Percentiles rank a stretch among this genome's conserved stretches.
Evolutionary conservation across 2,888 invertebrate genomes (phyloP).

Genomic region (Orthosia incerta): DNA sequence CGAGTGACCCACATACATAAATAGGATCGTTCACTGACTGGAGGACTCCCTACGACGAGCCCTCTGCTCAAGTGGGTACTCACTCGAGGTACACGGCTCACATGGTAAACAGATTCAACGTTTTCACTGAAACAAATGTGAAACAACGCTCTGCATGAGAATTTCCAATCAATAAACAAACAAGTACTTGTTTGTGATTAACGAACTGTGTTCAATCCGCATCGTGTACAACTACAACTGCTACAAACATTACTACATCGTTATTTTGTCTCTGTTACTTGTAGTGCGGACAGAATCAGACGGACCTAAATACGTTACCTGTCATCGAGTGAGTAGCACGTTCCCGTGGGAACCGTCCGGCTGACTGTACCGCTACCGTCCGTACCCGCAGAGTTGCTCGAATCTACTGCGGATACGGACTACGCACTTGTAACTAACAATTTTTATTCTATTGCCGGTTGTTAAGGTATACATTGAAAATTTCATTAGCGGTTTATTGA

Average conservation of each 20-base stretch:
- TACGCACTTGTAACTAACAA: background rate
- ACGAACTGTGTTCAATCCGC: background rate
- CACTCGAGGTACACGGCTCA: background rate
- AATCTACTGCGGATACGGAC: background rate
- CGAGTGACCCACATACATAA: slow-evolving; percentile 44
- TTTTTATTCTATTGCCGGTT: background rate
- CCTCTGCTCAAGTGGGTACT: slow-evolving; percentile 2
- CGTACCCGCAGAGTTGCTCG: background rate
- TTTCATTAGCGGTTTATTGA: slow-evolving; percentile 1
- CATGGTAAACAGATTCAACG: background rate
- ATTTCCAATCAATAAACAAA: slow-evolving; percentile 12
- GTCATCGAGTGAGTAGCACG: slow-evolving; percentile 20
- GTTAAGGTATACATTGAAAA: background rate
- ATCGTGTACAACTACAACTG: background rate
- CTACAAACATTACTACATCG: background rate
- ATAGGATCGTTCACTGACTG: slow-evolving; percentile 13
- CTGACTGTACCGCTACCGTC: slow-evolving; percentile 11
- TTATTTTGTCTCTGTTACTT: slow-evolving; percentile 2
- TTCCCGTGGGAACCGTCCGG: slow-evolving; percentile 50
- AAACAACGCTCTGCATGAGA: slow-evolving; percentile 13
- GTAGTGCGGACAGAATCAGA: background rate
- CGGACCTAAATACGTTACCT: slow-evolving; percentile 20
- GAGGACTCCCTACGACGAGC: background rate
- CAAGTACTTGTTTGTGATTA: slow-evolving; percentile 10
- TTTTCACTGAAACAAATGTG: slow-evolving; percentile 1